A percentile compares a stretch with the other conserved stretches of the same genome.
These are phyloP conservation scores for Lanius ludovicianus DNA, from an alignment of 2,113 vertebrate species.

Conservation along the genomic window DNA sequence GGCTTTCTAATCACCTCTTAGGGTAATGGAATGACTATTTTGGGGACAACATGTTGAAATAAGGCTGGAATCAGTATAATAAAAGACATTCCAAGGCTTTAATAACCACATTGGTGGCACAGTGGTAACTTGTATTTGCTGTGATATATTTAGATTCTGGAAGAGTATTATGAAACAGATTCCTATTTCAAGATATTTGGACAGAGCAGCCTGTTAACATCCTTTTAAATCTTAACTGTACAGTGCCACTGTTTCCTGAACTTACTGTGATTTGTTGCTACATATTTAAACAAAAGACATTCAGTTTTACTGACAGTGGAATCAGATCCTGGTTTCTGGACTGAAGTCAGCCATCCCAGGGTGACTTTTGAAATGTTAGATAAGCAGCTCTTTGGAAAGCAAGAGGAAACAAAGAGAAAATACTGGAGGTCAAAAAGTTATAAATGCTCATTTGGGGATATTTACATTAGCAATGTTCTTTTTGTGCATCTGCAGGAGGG, in stretches of 20 bases:
- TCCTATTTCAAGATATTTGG: slow-evolving; percentile 27
- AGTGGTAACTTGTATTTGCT: slow-evolving; percentile 12
- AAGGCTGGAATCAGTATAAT: slow-evolving; percentile 4
- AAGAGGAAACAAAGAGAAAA: slow-evolving; percentile 43
- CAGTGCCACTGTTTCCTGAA: slow-evolving; percentile 29
- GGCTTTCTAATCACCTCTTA: slow-evolving; percentile 1
- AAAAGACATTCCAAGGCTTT: slow-evolving; percentile 16
- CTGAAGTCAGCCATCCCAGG: background rate
- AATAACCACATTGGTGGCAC: background rate
- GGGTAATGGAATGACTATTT: background rate
- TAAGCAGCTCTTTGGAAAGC: slow-evolving; percentile 18
- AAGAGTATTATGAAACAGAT: background rate
- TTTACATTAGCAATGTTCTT: slow-evolving; percentile 8
- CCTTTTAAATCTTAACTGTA: slow-evolving; percentile 31
- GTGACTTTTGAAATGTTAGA: slow-evolving; percentile 46
- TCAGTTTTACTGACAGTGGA: slow-evolving; percentile 15
- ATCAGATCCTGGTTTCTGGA: background rate
- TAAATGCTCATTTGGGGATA: background rate
- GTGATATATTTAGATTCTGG: slow-evolving; percentile 46
- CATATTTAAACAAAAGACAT: slow-evolving; percentile 5
- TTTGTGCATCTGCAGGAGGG: slow-evolving; percentile 17
- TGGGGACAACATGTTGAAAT: background rate
- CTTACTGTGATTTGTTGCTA: background rate
- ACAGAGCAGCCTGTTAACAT: slow-evolving; percentile 13
- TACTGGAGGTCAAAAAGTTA: slow-evolving; percentile 28